Evolutionary conservation across 2,797 vertebrate species (phyloP).

Genomic region (Cynodonichthys magdalenae): DNA sequence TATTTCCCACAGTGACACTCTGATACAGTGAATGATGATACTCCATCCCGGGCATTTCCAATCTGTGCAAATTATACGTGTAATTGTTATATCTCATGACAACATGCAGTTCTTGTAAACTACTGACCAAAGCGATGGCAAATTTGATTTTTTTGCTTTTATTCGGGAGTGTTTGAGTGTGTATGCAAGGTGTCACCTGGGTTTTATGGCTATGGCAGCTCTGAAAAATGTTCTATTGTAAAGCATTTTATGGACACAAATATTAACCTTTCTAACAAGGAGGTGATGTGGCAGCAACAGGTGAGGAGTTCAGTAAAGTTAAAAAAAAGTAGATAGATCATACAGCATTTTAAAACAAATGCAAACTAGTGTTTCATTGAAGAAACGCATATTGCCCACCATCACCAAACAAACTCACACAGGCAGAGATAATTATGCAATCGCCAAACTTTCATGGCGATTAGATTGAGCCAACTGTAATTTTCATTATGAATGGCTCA

Average conservation of each 20-base stretch:
- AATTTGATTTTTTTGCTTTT: constrained; percentile 39
- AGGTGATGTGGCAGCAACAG: constrained; percentile 39
- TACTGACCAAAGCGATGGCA: constrained; percentile 42
- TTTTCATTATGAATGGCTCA: neutral
- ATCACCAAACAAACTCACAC: too few relatives aligned
- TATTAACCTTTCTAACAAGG: constrained; percentile 24
- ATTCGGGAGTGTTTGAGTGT: constrained; percentile 1
- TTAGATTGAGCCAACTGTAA: neutral
- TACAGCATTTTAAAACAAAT: neutral
- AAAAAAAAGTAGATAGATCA: neutral
- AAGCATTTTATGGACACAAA: constrained; percentile 47
- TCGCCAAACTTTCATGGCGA: too few relatives aligned
- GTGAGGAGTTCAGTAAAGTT: constrained; percentile 20
- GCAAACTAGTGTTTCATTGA: too few relatives aligned
- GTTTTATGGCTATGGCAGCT: constrained; percentile 68
- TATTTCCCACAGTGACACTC: constrained; percentile 36
- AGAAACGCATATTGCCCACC: too few relatives aligned
- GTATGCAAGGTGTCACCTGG: constrained; percentile 57
- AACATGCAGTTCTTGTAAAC: constrained; percentile 50
- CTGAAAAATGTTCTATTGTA: constrained; percentile 65
- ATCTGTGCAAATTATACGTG: constrained; percentile 39
- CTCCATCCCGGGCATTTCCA: constrained; percentile 48
- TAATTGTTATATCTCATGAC: constrained; percentile 51
- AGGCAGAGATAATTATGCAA: neutral
- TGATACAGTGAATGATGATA: constrained; percentile 35